phyloP scores from a whole-genome alignment of 2,888 invertebrate species.

The Drosophila heteroneura region DNA sequence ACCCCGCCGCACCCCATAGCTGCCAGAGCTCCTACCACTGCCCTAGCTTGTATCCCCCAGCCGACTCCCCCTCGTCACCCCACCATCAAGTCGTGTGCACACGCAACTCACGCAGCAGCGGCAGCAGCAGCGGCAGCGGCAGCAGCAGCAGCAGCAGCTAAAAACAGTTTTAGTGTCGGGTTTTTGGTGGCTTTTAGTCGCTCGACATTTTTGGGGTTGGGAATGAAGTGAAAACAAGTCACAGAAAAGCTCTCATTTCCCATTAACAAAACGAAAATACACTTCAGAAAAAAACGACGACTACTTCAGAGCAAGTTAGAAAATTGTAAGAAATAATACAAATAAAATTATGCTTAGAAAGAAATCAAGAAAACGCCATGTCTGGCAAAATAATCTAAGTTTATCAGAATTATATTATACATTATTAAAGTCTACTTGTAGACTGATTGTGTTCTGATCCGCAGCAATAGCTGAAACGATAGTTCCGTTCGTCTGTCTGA shows the following conservation, averaged over 20 bases:
- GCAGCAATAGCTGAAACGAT: not conserved
- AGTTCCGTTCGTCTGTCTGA: not conserved
- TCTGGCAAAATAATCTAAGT: not conserved
- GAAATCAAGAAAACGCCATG: not conserved
- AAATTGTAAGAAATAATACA: not conserved
- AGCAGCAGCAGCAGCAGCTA: not conserved
- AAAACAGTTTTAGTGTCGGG: constrained; percentile 35
- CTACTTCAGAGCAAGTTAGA: not conserved
- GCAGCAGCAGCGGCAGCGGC: not conserved
- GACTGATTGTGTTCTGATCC: not conserved
- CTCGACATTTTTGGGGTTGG: constrained; percentile 27
- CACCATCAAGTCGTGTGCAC: constrained; percentile 10
- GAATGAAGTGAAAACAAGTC: constrained; percentile 43
- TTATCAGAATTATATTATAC: not conserved
- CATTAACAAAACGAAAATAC: not conserved
- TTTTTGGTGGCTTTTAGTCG: constrained; percentile 48
- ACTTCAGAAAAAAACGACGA: not conserved
- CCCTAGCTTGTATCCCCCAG: not conserved
- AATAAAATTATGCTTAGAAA: not conserved
- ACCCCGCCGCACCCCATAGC: not conserved
- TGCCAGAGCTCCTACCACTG: not conserved
- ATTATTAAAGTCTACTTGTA: not conserved
- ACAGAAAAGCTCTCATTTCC: constrained; percentile 19
- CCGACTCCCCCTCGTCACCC: not conserved
- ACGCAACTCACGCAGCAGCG: constrained; percentile 53